phyloP scores from a whole-genome alignment of 2,797 vertebrate genomes.

The Tauraco hartlaubi region DNA sequence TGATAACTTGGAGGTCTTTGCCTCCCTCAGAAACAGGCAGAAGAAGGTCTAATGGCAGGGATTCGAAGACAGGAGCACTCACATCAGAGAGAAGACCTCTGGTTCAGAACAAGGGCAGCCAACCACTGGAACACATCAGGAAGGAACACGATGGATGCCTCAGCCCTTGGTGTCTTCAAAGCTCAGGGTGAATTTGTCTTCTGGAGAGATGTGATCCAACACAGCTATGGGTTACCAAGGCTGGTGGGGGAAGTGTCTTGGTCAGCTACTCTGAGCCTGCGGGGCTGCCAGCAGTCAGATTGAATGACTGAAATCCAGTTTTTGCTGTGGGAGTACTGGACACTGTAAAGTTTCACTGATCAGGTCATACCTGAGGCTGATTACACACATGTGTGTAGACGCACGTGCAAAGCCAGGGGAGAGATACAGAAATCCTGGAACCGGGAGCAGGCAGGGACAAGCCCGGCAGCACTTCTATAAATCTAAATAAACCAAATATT shows the following conservation, averaged over 20 bases:
- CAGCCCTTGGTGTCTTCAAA: slow-evolving; percentile 3
- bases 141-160: not conserved
- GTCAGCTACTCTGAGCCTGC: accelerated
- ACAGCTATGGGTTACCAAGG: not conserved
- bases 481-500: not conserved
- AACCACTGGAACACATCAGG: not conserved
- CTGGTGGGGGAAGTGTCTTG: not conserved
- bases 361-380: not conserved
- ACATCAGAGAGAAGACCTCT: slow-evolving; percentile 6
- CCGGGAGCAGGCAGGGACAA: not conserved
- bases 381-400: not conserved
- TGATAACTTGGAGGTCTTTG: not conserved
- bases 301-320: not conserved
- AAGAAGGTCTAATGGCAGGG: not conserved
- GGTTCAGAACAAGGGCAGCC: slow-evolving; percentile 4
- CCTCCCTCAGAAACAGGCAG: not conserved
- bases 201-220: not conserved
- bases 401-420: not conserved
- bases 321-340: not conserved
- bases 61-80: not conserved
- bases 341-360: not conserved
- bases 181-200: not conserved
- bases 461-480: not conserved
- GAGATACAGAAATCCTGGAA: not conserved
- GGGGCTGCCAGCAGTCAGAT: not conserved